These are phyloP conservation scores for Drosophila kohkoa DNA, from an alignment of 1,140 invertebrate genomes.

Conservation along the genomic window DNA sequence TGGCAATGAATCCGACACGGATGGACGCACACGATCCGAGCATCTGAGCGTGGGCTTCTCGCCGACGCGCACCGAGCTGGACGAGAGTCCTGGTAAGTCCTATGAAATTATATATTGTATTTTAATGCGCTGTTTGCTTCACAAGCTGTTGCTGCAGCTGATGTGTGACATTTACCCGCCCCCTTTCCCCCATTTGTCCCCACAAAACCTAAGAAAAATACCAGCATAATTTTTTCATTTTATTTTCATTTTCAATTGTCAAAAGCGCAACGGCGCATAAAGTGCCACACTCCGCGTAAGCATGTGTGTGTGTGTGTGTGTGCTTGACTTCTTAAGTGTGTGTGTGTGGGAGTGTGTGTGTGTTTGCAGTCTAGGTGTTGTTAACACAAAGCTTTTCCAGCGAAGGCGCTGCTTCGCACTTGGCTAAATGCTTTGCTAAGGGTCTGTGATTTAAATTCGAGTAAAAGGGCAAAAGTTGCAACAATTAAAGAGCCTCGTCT, in stretches of 20 bases:
- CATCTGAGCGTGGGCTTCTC: conserved; percentile 82
- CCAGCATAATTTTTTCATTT: conserved; percentile 42
- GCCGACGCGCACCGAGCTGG: conserved; percentile 81
- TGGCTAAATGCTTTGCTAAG: conserved; percentile 50
- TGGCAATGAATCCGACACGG: conserved; percentile 84
- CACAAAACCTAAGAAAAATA: conserved; percentile 51
- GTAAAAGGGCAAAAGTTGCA: conserved; percentile 28
- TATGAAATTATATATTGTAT: conserved; percentile 44
- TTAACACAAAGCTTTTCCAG: conserved; percentile 57
- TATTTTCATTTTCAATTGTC: conserved; percentile 67
- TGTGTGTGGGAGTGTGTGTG: conserved; percentile 17
- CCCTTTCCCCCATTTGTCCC: not conserved
- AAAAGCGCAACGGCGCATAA: conserved; percentile 69
- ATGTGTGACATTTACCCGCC: conserved; percentile 31
- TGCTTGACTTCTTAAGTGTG: conserved; percentile 25
- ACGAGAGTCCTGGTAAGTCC: conserved; percentile 84
- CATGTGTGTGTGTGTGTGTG: conserved; percentile 15
- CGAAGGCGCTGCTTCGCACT: conserved; percentile 56
- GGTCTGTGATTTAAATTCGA: not conserved
- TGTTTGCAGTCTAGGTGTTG: conserved; percentile 50
- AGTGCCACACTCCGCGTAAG: conserved; percentile 70
- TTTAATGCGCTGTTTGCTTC: conserved; percentile 48
- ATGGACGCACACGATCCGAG: conserved; percentile 82
- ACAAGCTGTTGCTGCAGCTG: conserved; percentile 30
- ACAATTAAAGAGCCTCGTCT: conserved; percentile 25